phyloP scores from a whole-genome alignment of 2,888 invertebrate genomes.

The Apodemia hepburni region DNA sequence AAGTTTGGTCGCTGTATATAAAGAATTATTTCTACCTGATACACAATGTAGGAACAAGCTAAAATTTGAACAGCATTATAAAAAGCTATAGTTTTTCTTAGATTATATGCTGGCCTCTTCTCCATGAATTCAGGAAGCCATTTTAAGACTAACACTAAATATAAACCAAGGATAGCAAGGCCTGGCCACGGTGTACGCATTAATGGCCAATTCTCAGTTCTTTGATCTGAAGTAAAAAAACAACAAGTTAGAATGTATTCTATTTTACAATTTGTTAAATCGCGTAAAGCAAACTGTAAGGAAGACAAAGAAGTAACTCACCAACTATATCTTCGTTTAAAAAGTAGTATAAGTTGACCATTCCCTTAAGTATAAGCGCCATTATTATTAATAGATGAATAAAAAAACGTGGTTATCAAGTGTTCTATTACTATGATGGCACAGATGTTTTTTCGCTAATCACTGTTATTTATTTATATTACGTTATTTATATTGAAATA shows the following conservation, averaged over 20 bases:
- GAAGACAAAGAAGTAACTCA: slow-evolving; percentile 32
- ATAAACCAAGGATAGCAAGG: slow-evolving; percentile 75
- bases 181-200: slow-evolving; percentile 85
- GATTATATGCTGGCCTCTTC: slow-evolving; percentile 81
- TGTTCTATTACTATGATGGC: too few relatives aligned
- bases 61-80: slow-evolving; percentile 86
- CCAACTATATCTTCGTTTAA: slow-evolving; percentile 66
- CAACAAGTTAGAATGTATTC: too few relatives aligned
- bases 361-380: slow-evolving; percentile 56
- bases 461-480: too few relatives aligned
- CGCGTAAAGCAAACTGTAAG: too few relatives aligned
- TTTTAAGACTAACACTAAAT: slow-evolving; percentile 83
- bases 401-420: too few relatives aligned
- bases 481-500: too few relatives aligned
- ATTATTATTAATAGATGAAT: slow-evolving; percentile 34
- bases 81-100: slow-evolving; percentile 81
- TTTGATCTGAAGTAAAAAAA: slow-evolving; percentile 64
- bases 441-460: too few relatives aligned
- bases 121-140: slow-evolving; percentile 87
- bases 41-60: slow-evolving; percentile 78
- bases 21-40: slow-evolving; percentile 66
- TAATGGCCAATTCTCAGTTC: slow-evolving; percentile 85
- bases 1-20: too few relatives aligned
- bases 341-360: slow-evolving; percentile 55
- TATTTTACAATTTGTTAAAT: too few relatives aligned